These are phyloP conservation scores for Gandaritis pyraliata DNA, from an alignment of 2,888 invertebrate species.

Conservation along the genomic window DNA sequence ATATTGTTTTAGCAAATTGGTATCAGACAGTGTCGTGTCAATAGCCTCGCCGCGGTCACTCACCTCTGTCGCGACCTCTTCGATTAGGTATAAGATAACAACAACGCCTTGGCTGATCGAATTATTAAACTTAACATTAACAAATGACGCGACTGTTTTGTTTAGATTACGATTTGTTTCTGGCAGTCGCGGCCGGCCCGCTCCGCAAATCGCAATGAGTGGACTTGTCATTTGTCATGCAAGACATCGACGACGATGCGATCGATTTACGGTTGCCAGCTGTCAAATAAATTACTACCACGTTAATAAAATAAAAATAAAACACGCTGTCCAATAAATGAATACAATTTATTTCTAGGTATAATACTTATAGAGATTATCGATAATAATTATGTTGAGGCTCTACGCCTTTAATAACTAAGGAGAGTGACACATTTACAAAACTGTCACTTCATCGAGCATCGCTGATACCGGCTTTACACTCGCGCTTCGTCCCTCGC, in stretches of 20 bases:
- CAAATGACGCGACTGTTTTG: slow-evolving; percentile 19
- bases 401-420: slow-evolving; percentile 40
- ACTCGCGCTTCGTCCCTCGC: no score
- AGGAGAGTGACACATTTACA: slow-evolving; percentile 46
- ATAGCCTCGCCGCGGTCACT: slow-evolving; percentile 60
- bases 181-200: background rate
- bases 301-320: slow-evolving; percentile 37
- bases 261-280: slow-evolving; percentile 29
- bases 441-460: slow-evolving; percentile 18
- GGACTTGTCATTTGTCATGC: slow-evolving; percentile 6
- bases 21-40: no score
- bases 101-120: slow-evolving; percentile 6
- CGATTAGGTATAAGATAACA: slow-evolving; percentile 8
- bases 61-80: slow-evolving; percentile 51
- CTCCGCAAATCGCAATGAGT: slow-evolving; percentile 1
- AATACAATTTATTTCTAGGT: slow-evolving; percentile 64
- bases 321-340: slow-evolving; percentile 66
- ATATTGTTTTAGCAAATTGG: no score
- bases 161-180: slow-evolving; percentile 13
- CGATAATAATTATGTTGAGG: slow-evolving; percentile 48
- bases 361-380: slow-evolving; percentile 69
- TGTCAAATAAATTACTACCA: slow-evolving; percentile 5
- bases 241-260: slow-evolving; percentile 26
- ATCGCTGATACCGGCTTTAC: no score
- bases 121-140: slow-evolving; percentile 7